Conservation (phyloP, 2,888 invertebrate genomes). For the Dendrolimus houi region DNA sequence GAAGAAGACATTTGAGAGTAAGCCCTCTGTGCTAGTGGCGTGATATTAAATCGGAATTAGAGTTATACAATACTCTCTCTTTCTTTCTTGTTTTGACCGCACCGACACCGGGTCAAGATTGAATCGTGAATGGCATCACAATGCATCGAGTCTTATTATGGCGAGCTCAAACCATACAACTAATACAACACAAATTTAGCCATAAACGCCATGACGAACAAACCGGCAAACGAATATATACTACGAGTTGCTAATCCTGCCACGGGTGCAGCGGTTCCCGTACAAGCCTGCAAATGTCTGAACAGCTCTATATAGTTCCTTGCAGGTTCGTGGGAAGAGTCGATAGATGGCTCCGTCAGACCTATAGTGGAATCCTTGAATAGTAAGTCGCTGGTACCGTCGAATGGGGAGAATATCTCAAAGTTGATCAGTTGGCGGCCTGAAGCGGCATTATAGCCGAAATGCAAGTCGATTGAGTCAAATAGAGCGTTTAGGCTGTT, state of each 20-base stretch:
- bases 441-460: constrained; percentile 60
- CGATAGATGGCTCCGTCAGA: constrained; percentile 54
- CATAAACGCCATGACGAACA: constrained; percentile 32
- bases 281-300: constrained; percentile 52
- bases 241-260: constrained; percentile 26
- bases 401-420: constrained; percentile 77
- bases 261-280: constrained; percentile 27
- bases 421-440: constrained; percentile 55
- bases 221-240: constrained; percentile 35
- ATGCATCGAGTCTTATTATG: no score
- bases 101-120: no score
- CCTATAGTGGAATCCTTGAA: constrained; percentile 80
- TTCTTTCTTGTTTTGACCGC: no score
- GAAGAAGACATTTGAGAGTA: no score
- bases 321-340: constrained; percentile 48
- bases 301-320: constrained; percentile 76
- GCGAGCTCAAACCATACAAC: constrained; percentile 2
- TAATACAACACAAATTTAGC: constrained; percentile 33
- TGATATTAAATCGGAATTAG: no score
- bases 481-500: constrained; percentile 52
- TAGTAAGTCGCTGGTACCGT: constrained; percentile 67
- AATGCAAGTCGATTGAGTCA: constrained; percentile 62
- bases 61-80: no score
- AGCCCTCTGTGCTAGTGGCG: no score
- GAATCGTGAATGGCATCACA: no score